Percentiles rank a stretch among this genome's conserved stretches.
Conservation (phyloP, 2,888 invertebrate genomes). For the Smittia aterrima region DNA sequence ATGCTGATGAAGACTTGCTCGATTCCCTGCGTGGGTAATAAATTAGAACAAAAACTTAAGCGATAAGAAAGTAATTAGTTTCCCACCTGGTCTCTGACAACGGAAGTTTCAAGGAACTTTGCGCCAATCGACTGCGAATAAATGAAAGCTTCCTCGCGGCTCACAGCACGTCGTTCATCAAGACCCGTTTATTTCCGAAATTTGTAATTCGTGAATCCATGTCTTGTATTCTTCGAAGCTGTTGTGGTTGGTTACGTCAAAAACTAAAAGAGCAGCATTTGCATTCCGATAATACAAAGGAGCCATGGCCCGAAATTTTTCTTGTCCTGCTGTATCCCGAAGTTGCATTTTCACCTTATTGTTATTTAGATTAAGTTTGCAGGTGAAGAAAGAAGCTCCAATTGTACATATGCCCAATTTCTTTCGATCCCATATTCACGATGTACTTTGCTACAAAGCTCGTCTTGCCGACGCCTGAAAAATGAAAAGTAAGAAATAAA, state of each 20-base stretch:
- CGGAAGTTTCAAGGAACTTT: conserved; percentile 80
- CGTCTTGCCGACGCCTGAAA: conserved; percentile 91
- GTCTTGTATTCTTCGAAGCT: conserved; percentile 76
- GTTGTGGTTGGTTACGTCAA: conserved; percentile 74
- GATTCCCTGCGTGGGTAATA: conserved; percentile 56
- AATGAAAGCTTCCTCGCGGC: conserved; percentile 66
- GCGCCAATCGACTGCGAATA: conserved; percentile 83
- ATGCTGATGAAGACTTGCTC: conserved; percentile 70
- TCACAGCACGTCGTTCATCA: conserved; percentile 61
- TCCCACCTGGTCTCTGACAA: conserved; percentile 63
- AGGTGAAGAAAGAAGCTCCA: conserved; percentile 86
- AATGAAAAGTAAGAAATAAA: too few relatives aligned
- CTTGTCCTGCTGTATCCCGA: conserved; percentile 55
- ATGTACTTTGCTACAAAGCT: conserved; percentile 79
- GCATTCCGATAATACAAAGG: conserved; percentile 94
- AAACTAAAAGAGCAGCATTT: conserved; percentile 83
- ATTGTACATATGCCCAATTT: conserved; percentile 81
- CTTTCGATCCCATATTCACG: conserved; percentile 71
- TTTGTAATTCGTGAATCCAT: conserved; percentile 80
- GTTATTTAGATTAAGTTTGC: conserved; percentile 72
- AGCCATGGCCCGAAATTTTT: conserved; percentile 79
- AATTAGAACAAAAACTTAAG: background rate
- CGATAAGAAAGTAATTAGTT: conserved; percentile 48
- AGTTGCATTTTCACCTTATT: conserved; percentile 71
- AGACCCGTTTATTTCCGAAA: too few relatives aligned